Percentiles rank a stretch among this genome's conserved stretches.
These are phyloP conservation scores for Tryphoninae sp. DNA, from an alignment of 2,888 invertebrate genomes.

Conservation along the genomic window DNA sequence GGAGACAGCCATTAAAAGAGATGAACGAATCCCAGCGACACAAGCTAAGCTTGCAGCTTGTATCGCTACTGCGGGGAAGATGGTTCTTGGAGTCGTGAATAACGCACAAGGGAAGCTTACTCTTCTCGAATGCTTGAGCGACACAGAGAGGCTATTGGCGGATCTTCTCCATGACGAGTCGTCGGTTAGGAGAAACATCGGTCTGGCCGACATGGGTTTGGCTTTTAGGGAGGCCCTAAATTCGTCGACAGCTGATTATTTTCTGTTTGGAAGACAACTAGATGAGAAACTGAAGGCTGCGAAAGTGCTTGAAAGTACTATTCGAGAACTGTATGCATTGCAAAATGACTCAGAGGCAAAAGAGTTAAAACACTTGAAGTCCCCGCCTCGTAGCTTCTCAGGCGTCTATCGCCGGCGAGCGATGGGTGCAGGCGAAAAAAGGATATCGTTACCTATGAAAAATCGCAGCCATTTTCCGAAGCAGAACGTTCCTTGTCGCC, in stretches of 20 bases:
- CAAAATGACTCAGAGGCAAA: conserved; percentile 7
- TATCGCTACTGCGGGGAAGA: not conserved
- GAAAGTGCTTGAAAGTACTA: conserved; percentile 41
- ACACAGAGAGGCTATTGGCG: conserved; percentile 39
- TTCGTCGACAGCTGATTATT: conserved; percentile 40
- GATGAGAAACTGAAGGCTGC: conserved; percentile 56
- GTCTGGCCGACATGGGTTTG: conserved; percentile 35
- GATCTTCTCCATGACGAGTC: conserved; percentile 41
- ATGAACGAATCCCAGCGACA: conserved; percentile 43
- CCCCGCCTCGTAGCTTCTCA: too few relatives aligned
- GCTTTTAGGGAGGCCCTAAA: conserved; percentile 48
- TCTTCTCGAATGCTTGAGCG: conserved; percentile 35
- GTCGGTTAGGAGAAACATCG: conserved; percentile 23
- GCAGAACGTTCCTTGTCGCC: too few relatives aligned
- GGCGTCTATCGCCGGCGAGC: too few relatives aligned
- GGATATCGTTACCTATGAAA: too few relatives aligned
- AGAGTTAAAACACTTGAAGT: not conserved
- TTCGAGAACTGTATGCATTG: conserved; percentile 22
- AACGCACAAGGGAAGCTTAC: conserved; percentile 7
- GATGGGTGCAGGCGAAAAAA: too few relatives aligned
- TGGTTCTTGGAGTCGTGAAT: conserved; percentile 26
- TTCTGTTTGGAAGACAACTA: conserved; percentile 54
- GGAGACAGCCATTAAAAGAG: conserved; percentile 44
- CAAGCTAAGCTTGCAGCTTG: conserved; percentile 33
- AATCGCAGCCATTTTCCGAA: too few relatives aligned